Conservation (phyloP, 1,140 invertebrate genomes). For the Drosophila chauvacae region DNA sequence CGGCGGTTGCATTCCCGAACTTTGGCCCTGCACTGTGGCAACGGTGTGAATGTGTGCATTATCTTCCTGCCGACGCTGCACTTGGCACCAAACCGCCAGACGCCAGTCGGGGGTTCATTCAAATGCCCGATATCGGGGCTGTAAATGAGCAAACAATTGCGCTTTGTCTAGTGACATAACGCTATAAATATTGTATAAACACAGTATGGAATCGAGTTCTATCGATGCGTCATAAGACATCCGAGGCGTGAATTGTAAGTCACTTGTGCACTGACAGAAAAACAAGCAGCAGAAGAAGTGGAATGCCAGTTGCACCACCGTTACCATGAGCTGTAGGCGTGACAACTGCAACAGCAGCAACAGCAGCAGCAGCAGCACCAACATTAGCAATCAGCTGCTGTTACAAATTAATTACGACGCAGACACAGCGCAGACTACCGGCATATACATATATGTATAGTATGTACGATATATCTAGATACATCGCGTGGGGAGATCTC, state of each 20-base stretch:
- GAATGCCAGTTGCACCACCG: conserved; percentile 23
- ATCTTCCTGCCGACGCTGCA: conserved; percentile 35
- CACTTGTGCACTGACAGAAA: background rate
- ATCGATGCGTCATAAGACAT: conserved; percentile 36
- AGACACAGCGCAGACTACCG: conserved; percentile 49
- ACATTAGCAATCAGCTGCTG: conserved; percentile 37
- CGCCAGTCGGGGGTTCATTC: conserved; percentile 20
- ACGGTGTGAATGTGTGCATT: conserved; percentile 1
- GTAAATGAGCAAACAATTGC: conserved; percentile 63
- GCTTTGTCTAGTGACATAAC: conserved; percentile 70
- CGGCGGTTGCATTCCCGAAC: conserved; percentile 14
- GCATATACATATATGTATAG: background rate
- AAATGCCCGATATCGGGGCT: conserved; percentile 51
- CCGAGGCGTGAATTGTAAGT: conserved; percentile 18
- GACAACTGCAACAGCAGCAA: conserved; percentile 13
- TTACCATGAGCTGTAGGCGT: conserved; percentile 21
- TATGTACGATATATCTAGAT: background rate
- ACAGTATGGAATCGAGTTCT: conserved; percentile 53
- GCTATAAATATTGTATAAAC: conserved; percentile 66
- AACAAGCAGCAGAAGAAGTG: conserved; percentile 1
- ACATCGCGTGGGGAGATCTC: conserved; percentile 56
- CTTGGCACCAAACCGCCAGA: conserved; percentile 25
- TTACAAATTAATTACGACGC: conserved; percentile 70
- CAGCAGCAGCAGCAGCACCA: background rate
- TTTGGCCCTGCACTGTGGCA: conserved; percentile 19